Evolutionary conservation across 2,113 vertebrate species (phyloP), one percentile per base, ranked within the genome.

Genomic region (Cairina moschata): DNA sequence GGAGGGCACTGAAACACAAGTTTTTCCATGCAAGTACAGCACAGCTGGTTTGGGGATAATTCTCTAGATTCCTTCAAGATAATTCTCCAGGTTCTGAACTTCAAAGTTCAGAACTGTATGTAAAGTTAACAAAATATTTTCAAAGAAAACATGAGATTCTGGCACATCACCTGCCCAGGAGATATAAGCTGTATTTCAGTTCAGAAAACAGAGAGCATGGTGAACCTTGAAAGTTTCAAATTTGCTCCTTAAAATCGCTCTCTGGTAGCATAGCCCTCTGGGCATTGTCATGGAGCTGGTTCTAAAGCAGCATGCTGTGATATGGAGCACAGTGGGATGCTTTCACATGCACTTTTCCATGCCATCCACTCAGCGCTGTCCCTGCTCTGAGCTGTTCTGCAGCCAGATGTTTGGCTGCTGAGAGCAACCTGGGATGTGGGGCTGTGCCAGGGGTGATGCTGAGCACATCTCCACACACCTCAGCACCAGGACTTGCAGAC

Each of bases 91-190:
- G 22, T 42, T 66, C 67, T 62, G 46, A 48, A 48, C 25, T 17
- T 73, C 32, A 84, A 58, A 17, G 56, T 26, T 66, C 3, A 44
- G 31, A 71, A 91, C 3, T 3, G 31, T 6, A 50, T 0, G 0
- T 14, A 59, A 83, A 46, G 44, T 38, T 21, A 80, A 42, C 9
- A 54, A 67, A 86, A 54, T 17, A 42, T 69, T 82, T 85, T 13
- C 69, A 77, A 73, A 40, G 31, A 77, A 71, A 91, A 60, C 8
- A 42, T 8, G 15, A 77, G 1, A 23, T 31, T n/a, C 10, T 14
- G 31, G 16, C 4, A 6, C n/a, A 50, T 79, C 71, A 44, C 56
- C 32, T 67, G 32, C 12, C 55, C 26, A 54, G 59, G 56, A 73
- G 52, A 58, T 9, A 60, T 82, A 75, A 78, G 25, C 6, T 0